A percentile compares a stretch with the other conserved stretches of the same genome.
Conservation (phyloP, 2,113 vertebrate genomes). For the Scartelaos histophorus region DNA sequence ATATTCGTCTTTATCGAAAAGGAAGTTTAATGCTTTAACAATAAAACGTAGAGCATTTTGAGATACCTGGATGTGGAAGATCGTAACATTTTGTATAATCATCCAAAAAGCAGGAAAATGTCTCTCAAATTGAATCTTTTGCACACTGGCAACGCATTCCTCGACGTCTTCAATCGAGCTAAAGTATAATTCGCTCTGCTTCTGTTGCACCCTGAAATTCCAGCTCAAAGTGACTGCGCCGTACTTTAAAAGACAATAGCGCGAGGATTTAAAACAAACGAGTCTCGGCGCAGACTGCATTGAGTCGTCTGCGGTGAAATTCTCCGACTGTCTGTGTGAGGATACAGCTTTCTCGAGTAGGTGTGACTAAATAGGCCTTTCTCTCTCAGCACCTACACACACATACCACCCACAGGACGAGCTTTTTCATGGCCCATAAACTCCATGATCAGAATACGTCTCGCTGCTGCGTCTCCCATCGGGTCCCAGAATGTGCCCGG, state of each 20-base stretch:
- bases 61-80: too few species aligned
- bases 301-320: background rate
- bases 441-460: slow-evolving; percentile 49
- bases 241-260: background rate
- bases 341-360: slow-evolving; percentile 53
- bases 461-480: slow-evolving; percentile 35
- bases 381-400: slow-evolving; percentile 13
- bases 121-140: background rate
- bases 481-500: slow-evolving; percentile 17
- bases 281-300: background rate
- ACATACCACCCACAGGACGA: slow-evolving; percentile 42
- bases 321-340: slow-evolving; percentile 36
- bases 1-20: too few species aligned
- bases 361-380: slow-evolving; percentile 60
- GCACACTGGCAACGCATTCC: background rate
- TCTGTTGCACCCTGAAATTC: background rate
- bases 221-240: background rate
- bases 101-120: too few species aligned
- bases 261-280: background rate
- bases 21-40: too few species aligned
- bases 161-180: background rate
- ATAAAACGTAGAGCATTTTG: too few species aligned
- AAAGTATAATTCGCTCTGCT: background rate
- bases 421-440: slow-evolving; percentile 63
- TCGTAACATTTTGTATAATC: too few species aligned